Evolutionary conservation across 2,113 vertebrate genomes (phyloP).

Genomic region (Peromyscus leucopus): DNA sequence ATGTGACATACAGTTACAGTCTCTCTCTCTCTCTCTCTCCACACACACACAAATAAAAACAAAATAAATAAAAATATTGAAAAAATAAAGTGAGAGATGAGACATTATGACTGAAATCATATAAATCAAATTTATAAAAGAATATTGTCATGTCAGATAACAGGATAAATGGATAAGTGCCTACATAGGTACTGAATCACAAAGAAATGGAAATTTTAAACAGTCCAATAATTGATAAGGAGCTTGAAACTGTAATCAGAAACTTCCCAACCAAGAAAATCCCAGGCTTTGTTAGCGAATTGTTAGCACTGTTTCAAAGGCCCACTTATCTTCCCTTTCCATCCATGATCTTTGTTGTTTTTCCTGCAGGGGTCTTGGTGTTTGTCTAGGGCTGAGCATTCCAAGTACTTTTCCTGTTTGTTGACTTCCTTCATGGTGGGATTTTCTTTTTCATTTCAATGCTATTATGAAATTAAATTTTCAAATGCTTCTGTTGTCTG

Average conservation of each 20-base stretch:
- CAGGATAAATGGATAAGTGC: conserved; percentile 27
- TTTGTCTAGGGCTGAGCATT: neutral
- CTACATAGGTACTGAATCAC: neutral
- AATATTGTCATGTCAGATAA: neutral
- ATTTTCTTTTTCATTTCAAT: neutral
- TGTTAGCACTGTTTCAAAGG: neutral
- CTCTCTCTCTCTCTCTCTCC: no score
- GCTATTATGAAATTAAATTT: conserved; percentile 44
- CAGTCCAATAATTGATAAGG: neutral
- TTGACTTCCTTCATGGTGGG: neutral
- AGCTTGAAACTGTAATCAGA: neutral
- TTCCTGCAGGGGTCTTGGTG: neutral
- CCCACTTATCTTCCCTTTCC: neutral
- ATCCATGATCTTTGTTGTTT: neutral
- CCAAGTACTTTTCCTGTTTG: conserved; percentile 14
- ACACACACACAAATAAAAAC: neutral
- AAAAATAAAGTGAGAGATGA: conserved; percentile 33
- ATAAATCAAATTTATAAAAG: neutral
- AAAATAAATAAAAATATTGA: neutral
- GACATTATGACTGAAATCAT: neutral
- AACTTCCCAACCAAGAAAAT: conserved; percentile 18
- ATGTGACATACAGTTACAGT: neutral
- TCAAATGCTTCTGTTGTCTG: neutral
- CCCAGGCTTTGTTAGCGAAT: neutral
- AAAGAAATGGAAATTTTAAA: neutral